Percentiles rank a stretch among this genome's conserved stretches.
Evolutionary conservation across 2,113 vertebrate genomes (phyloP).

Genomic region (Epinephelus fuscoguttatus): DNA sequence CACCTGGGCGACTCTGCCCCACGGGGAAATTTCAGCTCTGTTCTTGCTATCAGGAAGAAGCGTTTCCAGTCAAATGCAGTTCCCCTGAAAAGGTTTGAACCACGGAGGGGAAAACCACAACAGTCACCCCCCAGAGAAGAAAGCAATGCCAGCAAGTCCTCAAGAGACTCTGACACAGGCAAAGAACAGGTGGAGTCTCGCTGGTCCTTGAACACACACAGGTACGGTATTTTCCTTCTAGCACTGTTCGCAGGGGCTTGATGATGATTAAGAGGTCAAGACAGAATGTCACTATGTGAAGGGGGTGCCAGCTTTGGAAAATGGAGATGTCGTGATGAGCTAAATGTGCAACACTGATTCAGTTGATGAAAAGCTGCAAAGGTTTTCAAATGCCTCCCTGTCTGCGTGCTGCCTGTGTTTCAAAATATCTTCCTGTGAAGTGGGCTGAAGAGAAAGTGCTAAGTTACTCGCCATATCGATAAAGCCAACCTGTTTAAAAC

Average conservation of each 20-base stretch:
- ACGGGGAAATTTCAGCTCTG: constrained; percentile 47
- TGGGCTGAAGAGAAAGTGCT: constrained; percentile 56
- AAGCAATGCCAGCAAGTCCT: constrained; percentile 67
- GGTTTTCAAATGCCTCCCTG: constrained; percentile 42
- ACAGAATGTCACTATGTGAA: constrained; percentile 81
- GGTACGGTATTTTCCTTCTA: constrained; percentile 87
- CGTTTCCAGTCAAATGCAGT: constrained; percentile 74
- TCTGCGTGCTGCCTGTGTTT: constrained; percentile 50
- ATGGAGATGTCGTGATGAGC: constrained; percentile 74
- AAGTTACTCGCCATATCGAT: constrained; percentile 10
- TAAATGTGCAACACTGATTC: constrained; percentile 66
- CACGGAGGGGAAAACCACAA: constrained; percentile 57
- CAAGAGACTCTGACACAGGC: constrained; percentile 76
- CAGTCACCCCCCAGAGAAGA: constrained; percentile 71
- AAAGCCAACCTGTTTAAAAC: constrained; percentile 50
- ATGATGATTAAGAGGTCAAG: constrained; percentile 83
- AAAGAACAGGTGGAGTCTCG: constrained; percentile 85
- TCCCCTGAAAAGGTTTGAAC: constrained; percentile 67
- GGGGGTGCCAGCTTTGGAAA: constrained; percentile 74
- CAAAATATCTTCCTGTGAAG: constrained; percentile 56
- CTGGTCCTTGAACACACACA: constrained; percentile 83
- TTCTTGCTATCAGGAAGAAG: constrained; percentile 75
- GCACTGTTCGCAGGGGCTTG: constrained; percentile 85
- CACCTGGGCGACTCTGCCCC: constrained; percentile 25
- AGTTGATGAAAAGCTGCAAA: constrained; percentile 67